These are phyloP conservation scores for Chloromyia formosa DNA, from an alignment of 2,888 invertebrate genomes.

Conservation along the genomic window DNA sequence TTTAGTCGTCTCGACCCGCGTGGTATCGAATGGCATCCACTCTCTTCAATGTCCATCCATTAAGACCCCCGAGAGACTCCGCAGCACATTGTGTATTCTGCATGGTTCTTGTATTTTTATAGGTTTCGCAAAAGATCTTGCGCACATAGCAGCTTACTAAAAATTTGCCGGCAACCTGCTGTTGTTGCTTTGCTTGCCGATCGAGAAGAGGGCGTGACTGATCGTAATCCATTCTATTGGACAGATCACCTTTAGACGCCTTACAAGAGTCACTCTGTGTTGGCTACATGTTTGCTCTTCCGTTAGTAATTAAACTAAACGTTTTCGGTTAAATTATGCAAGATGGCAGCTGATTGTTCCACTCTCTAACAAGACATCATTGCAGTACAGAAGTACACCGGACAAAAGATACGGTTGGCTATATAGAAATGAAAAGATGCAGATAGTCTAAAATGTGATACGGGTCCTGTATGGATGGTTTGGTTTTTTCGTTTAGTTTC, in stretches of 20 bases:
- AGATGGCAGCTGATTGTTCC: slow-evolving; percentile 44
- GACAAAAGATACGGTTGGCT: not conserved
- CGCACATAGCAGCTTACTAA: no score
- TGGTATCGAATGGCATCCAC: slow-evolving; percentile 7
- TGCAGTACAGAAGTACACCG: no score
- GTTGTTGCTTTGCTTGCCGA: slow-evolving; percentile 11
- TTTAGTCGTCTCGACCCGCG: no score
- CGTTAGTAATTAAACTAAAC: slow-evolving; percentile 44
- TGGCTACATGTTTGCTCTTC: slow-evolving; percentile 43
- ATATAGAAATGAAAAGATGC: not conserved
- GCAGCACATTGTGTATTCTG: no score
- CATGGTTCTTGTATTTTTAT: no score
- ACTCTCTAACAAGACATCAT: slow-evolving; percentile 30
- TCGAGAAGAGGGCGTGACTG: slow-evolving; percentile 49
- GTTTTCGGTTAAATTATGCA: slow-evolving; percentile 44
- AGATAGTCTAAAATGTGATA: not conserved
- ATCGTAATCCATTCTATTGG: slow-evolving; percentile 50
- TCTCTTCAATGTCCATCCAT: slow-evolving; percentile 25
- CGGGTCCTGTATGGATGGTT: not conserved
- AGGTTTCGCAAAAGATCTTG: no score
- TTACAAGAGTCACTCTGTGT: slow-evolving; percentile 38
- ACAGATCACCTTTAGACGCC: slow-evolving; percentile 45
- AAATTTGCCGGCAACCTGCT: no score
- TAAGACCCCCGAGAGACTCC: not conserved
- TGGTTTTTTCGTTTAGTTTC: not conserved